Percentiles rank a stretch among this genome's conserved stretches.
Evolutionary conservation across 1,140 invertebrate species (phyloP).

Genomic region (Drosophila albomicans): DNA sequence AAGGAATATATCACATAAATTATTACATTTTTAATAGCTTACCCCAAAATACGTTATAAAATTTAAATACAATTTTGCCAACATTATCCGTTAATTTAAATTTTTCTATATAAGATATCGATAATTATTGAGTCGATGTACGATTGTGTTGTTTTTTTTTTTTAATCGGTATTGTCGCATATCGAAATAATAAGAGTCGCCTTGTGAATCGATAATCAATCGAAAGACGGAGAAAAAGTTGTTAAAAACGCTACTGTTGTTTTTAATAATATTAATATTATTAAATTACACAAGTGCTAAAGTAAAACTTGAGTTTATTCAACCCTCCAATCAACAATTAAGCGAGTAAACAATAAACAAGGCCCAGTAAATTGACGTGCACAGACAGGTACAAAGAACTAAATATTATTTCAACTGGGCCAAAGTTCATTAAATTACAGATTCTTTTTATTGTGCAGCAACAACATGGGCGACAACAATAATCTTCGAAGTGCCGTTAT

Average conservation of each 20-base stretch:
- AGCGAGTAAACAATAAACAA: background rate
- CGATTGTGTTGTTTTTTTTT: too few species aligned
- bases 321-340: background rate
- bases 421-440: slow-evolving; percentile 65
- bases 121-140: background rate
- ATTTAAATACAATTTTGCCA: background rate
- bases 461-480: slow-evolving; percentile 67
- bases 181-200: slow-evolving; percentile 4
- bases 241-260: background rate
- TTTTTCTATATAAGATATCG: background rate
- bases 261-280: background rate
- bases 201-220: slow-evolving; percentile 6
- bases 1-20: background rate
- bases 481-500: slow-evolving; percentile 77
- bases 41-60: too few species aligned
- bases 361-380: background rate
- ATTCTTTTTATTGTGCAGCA: slow-evolving; percentile 32
- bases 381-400: slow-evolving; percentile 35
- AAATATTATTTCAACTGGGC: slow-evolving; percentile 28
- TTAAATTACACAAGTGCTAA: background rate
- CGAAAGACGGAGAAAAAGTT: slow-evolving; percentile 17
- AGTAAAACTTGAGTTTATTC: background rate
- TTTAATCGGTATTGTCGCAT: background rate
- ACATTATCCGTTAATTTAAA: slow-evolving; percentile 5
- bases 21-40: too few species aligned